Conservation (phyloP, 2,113 vertebrate species). For the Pseudolaguvia tuberculata region DNA sequence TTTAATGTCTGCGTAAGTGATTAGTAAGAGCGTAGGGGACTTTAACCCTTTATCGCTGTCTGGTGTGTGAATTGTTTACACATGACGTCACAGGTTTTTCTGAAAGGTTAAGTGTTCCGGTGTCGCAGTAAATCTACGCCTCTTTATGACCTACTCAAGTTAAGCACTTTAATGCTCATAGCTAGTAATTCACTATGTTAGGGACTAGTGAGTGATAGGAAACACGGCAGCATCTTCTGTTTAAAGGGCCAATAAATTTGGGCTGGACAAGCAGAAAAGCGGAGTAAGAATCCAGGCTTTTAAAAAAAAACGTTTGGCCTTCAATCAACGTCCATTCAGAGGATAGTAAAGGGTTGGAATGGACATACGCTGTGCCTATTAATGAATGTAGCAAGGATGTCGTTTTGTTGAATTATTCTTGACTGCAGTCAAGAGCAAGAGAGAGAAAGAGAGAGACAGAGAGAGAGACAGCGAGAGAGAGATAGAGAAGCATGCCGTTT, state of each 20-base stretch:
- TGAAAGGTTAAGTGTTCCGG: constrained; percentile 15
- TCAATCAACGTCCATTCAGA: constrained; percentile 95
- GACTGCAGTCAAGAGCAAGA: constrained; percentile 78
- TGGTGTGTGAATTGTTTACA: constrained; percentile 11
- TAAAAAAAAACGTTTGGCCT: constrained; percentile 84
- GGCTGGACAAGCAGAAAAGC: constrained; percentile 85
- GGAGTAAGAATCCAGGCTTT: constrained; percentile 82
- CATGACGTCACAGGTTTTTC: constrained; percentile 15
- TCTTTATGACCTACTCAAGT: constrained; percentile 21
- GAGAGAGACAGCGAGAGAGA: no score
- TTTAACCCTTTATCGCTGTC: background rate
- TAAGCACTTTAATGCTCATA: constrained; percentile 21
- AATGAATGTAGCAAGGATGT: constrained; percentile 90
- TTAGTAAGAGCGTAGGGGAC: background rate
- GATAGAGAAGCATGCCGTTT: constrained; percentile 52
- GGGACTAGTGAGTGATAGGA: background rate
- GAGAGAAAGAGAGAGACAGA: no score
- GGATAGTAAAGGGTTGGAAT: constrained; percentile 87
- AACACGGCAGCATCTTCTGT: constrained; percentile 63
- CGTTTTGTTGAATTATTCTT: constrained; percentile 90
- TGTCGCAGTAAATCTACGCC: constrained; percentile 21
- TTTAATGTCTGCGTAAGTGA: background rate
- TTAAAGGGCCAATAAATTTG: constrained; percentile 91
- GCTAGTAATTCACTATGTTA: constrained; percentile 5
- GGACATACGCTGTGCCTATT: constrained; percentile 94